phyloP scores from a whole-genome alignment of 2,113 vertebrate genomes.

The Oplegnathus fasciatus region DNA sequence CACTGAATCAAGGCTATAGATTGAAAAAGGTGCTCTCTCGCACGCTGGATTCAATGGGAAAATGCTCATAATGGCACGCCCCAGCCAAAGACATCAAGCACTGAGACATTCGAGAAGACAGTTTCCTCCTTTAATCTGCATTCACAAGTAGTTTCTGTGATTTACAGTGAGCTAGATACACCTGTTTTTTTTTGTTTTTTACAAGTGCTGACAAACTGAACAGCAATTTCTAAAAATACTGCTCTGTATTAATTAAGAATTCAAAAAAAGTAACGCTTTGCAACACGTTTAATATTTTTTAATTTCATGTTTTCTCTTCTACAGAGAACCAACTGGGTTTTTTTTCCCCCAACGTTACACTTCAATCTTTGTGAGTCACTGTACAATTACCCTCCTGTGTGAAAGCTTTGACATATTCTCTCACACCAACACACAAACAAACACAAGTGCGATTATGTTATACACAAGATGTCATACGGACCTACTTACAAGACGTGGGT shows the following conservation, averaged over 20 bases:
- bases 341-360: neutral
- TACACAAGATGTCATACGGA: slow-evolving; percentile 45
- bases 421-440: slow-evolving; percentile 27
- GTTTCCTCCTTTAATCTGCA: slow-evolving; percentile 16
- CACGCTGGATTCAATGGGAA: slow-evolving; percentile 14
- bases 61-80: slow-evolving; percentile 47
- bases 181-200: slow-evolving; percentile 24
- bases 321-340: neutral
- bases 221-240: neutral
- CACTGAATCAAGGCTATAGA: slow-evolving; percentile 56
- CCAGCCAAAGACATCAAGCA: slow-evolving; percentile 38
- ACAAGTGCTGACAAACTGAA: neutral
- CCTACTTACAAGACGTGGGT: slow-evolving; percentile 19
- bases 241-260: neutral
- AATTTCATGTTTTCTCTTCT: neutral
- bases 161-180: slow-evolving; percentile 21
- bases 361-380: slow-evolving; percentile 1
- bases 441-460: slow-evolving; percentile 45
- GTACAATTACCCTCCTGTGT: slow-evolving; percentile 7
- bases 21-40: slow-evolving; percentile 56
- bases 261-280: neutral
- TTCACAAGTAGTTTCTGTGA: slow-evolving; percentile 28
- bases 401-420: slow-evolving; percentile 26
- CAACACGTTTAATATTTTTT: neutral
- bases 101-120: slow-evolving; percentile 46